Percentiles rank a stretch among this genome's conserved stretches.
These are phyloP conservation scores for Plestiodon gilberti DNA, from an alignment of 2,113 vertebrate genomes.

Conservation along the genomic window DNA sequence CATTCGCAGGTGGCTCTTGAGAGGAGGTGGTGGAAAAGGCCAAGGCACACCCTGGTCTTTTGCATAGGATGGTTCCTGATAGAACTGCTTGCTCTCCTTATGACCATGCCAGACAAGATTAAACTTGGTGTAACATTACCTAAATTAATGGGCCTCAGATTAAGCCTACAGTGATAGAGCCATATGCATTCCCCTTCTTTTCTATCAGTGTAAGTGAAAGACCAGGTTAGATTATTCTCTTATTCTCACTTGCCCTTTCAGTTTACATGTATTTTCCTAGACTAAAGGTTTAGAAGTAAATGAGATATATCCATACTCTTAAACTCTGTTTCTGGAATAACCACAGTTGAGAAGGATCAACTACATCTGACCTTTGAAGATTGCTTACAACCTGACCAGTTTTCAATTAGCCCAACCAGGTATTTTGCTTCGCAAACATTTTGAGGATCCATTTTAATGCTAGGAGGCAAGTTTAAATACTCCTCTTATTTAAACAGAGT, in stretches of 20 bases:
- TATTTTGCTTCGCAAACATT: neutral
- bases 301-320: constrained; percentile 17
- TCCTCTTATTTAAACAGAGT: neutral
- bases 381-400: too few species aligned
- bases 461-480: neutral
- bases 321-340: constrained; percentile 25
- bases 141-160: constrained; percentile 42
- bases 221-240: neutral
- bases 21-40: constrained; percentile 67
- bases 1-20: constrained; percentile 84
- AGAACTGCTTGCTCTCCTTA: constrained; percentile 24
- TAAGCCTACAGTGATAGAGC: constrained; percentile 44
- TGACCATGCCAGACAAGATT: constrained; percentile 38
- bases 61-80: constrained; percentile 51
- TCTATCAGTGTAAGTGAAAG: constrained; percentile 33
- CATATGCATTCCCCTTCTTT: constrained; percentile 36
- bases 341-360: constrained; percentile 1
- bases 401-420: neutral
- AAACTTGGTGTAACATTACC: constrained; percentile 38
- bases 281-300: constrained; percentile 17
- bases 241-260: constrained; percentile 45
- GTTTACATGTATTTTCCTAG: constrained; percentile 28
- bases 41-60: constrained; percentile 56
- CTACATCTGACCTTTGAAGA: neutral
- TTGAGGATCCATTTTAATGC: neutral